phyloP scores from a whole-genome alignment of 35 echinoderm and acorn worm species.

The Anneissia japonica region DNA sequence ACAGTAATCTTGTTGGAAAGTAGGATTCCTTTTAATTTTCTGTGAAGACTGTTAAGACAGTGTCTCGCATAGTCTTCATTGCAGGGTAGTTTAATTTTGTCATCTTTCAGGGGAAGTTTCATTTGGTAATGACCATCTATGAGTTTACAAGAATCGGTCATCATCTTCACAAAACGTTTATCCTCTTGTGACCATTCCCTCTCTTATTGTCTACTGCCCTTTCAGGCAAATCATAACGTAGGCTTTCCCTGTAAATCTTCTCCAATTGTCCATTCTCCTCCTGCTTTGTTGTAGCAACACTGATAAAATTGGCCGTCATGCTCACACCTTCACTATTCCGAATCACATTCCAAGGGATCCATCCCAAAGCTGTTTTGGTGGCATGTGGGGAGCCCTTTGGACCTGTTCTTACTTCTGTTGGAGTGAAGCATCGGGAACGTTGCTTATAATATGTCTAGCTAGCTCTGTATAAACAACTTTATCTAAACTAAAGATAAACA shows the following conservation, averaged over 20 bases:
- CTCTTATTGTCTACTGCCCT: not conserved
- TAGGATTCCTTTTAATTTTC: constrained; percentile 16
- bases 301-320: too few relatives aligned
- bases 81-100: constrained; percentile 5
- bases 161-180: constrained; percentile 40
- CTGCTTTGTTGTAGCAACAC: not conserved
- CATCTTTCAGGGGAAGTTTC: constrained; percentile 33
- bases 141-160: constrained; percentile 11
- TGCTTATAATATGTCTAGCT: too few relatives aligned
- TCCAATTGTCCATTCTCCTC: not conserved
- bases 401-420: too few relatives aligned
- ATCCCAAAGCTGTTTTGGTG: too few relatives aligned
- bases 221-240: not conserved
- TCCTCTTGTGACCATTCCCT: not conserved
- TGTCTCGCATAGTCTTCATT: constrained; percentile 41
- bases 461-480: too few relatives aligned
- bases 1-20: constrained; percentile 23
- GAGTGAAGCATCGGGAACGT: too few relatives aligned
- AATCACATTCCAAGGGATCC: too few relatives aligned
- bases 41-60: constrained; percentile 2
- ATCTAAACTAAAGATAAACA: too few relatives aligned
- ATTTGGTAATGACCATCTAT: constrained; percentile 39
- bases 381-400: too few relatives aligned
- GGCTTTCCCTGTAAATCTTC: not conserved
- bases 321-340: too few relatives aligned